Conservation (phyloP, 2,113 vertebrate species). For the Spizaetus ornatus region DNA sequence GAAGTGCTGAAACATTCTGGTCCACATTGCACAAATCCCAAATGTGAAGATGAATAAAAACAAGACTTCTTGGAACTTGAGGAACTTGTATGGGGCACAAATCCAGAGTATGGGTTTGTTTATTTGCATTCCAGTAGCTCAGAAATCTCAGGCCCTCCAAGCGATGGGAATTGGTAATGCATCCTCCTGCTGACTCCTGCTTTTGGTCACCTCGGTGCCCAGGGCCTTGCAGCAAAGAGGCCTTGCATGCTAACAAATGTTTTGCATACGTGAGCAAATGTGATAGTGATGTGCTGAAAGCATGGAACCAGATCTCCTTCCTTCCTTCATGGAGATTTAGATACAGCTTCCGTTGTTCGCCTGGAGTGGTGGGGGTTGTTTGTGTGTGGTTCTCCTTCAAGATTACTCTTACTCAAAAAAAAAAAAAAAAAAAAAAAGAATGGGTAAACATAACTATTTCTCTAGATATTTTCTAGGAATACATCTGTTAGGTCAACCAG, state of each 20-base stretch:
- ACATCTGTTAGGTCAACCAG: not conserved
- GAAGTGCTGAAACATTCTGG: constrained; percentile 45
- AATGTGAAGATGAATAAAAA: constrained; percentile 33
- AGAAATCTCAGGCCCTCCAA: constrained; percentile 28
- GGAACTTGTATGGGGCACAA: constrained; percentile 16
- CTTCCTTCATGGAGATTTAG: constrained; percentile 1
- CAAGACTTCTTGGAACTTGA: constrained; percentile 60
- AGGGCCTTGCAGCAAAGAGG: not conserved
- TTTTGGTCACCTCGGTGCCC: not conserved
- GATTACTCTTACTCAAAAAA: not conserved
- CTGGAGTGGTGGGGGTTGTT: not conserved
- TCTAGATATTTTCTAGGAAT: constrained; percentile 6
- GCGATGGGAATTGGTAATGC: constrained; percentile 23
- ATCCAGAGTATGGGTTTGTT: constrained; percentile 52
- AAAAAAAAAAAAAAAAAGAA: not conserved
- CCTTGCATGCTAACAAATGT: not conserved
- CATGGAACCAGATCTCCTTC: constrained; percentile 51
- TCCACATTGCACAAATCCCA: constrained; percentile 55
- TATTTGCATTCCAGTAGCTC: constrained; percentile 47
- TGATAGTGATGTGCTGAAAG: constrained; percentile 54
- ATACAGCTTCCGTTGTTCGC: not conserved
- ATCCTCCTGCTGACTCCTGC: not conserved
- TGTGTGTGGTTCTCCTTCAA: not conserved
- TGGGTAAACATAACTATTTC: not conserved
- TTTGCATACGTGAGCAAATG: constrained; percentile 12